Conservation (phyloP, 2,797 vertebrate genomes). For the Tamandua tetradactyla region DNA sequence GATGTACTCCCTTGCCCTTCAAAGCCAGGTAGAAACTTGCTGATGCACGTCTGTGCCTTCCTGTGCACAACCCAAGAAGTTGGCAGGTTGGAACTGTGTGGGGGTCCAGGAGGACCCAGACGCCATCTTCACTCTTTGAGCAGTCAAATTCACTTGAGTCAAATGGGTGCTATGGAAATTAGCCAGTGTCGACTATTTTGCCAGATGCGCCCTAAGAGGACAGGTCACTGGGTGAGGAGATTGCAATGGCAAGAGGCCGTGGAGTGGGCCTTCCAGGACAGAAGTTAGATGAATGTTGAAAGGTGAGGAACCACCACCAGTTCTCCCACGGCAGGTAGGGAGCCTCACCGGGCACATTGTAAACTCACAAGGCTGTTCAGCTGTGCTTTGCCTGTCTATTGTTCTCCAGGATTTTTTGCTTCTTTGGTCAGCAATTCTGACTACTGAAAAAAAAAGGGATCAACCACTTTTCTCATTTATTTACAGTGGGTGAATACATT, state of each 20-base stretch:
- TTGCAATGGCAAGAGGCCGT: neutral
- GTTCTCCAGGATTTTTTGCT: neutral
- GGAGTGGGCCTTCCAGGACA: neutral
- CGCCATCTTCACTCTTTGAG: neutral
- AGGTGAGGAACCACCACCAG: neutral
- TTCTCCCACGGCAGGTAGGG: neutral
- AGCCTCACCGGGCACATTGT: neutral
- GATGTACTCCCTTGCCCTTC: neutral
- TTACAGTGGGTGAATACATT: neutral
- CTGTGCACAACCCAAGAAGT: neutral
- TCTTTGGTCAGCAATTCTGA: conserved; percentile 26
- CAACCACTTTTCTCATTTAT: neutral
- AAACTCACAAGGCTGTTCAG: neutral
- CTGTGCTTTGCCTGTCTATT: neutral
- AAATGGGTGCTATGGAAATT: neutral
- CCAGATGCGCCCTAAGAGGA: neutral
- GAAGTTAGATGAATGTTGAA: neutral
- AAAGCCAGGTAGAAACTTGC: neutral
- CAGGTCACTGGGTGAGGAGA: neutral
- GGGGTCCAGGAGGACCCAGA: neutral
- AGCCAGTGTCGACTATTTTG: neutral
- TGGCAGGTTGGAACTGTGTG: neutral
- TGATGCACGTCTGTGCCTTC: neutral
- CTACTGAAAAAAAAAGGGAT: neutral
- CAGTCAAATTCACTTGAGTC: neutral